Conservation (phyloP, 2,797 vertebrate species). For the Nyctalus aviator region DNA sequence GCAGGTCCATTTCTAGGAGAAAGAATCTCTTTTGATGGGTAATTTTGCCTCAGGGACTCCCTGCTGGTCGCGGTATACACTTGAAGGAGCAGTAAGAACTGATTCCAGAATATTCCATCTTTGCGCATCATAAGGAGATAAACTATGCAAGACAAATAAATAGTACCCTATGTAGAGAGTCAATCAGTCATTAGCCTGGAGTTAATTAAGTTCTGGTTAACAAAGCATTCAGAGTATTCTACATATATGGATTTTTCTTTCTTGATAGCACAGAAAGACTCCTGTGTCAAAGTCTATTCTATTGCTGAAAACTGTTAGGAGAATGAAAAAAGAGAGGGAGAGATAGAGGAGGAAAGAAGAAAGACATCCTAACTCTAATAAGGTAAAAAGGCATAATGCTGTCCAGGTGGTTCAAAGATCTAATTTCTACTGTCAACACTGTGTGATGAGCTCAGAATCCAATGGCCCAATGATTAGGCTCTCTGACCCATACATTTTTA, state of each 20-base stretch:
- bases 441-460: not conserved
- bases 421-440: constrained; percentile 9
- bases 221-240: not conserved
- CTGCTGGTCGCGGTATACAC: not conserved
- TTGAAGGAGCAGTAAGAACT: not conserved
- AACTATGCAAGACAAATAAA: not conserved
- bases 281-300: not conserved
- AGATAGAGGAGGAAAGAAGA: not conserved
- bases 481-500: constrained; percentile 36
- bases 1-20: not conserved
- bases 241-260: not conserved
- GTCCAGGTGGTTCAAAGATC: constrained; percentile 20
- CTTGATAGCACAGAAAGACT: not conserved
- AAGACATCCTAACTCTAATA: not conserved
- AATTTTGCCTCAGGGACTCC: not conserved
- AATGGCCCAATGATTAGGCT: not conserved
- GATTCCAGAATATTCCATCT: not conserved
- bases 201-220: constrained; percentile 19
- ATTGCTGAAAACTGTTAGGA: not conserved
- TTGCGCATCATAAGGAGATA: not conserved
- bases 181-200: not conserved
- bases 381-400: not conserved
- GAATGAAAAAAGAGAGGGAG: not conserved
- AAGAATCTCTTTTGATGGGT: not conserved
- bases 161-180: not conserved